Evolutionary conservation across 2,113 vertebrate species (phyloP).

Genomic region (Cricetomys ansorgei): DNA sequence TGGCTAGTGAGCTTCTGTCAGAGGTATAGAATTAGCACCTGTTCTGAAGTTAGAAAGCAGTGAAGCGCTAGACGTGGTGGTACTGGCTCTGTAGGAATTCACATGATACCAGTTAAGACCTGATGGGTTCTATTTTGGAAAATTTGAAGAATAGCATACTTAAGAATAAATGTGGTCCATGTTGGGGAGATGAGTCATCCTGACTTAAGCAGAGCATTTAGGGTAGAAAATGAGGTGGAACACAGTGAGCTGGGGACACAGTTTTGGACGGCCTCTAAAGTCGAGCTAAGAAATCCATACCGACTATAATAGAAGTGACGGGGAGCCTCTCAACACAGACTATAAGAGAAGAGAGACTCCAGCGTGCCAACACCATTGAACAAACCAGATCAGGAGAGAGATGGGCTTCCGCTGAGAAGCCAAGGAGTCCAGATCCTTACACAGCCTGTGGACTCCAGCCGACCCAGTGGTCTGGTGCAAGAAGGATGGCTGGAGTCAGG

Average conservation of each 20-base stretch:
- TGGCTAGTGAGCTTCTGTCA: not conserved
- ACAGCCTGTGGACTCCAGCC: not conserved
- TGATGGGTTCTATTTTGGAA: not conserved
- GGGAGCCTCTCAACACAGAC: not conserved
- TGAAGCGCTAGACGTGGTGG: not conserved
- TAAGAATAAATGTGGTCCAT: not conserved
- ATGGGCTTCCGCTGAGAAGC: not conserved
- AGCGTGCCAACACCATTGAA: not conserved
- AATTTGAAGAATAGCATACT: not conserved
- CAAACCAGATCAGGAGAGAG: not conserved
- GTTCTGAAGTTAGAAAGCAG: constrained; percentile 37
- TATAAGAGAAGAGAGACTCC: not conserved
- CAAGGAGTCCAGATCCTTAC: not conserved
- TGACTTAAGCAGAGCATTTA: not conserved
- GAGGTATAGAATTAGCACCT: not conserved
- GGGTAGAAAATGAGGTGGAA: not conserved
- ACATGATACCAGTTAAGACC: not conserved
- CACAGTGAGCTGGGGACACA: not conserved
- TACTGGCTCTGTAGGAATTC: not conserved
- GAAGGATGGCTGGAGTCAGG: not conserved
- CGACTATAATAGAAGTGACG: not conserved
- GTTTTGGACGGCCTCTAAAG: not conserved
- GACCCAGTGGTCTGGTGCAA: not conserved
- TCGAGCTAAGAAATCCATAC: not conserved
- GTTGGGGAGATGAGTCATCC: not conserved